Conservation (phyloP, 2,888 invertebrate genomes). For the Hydropsyche betteni region DNA sequence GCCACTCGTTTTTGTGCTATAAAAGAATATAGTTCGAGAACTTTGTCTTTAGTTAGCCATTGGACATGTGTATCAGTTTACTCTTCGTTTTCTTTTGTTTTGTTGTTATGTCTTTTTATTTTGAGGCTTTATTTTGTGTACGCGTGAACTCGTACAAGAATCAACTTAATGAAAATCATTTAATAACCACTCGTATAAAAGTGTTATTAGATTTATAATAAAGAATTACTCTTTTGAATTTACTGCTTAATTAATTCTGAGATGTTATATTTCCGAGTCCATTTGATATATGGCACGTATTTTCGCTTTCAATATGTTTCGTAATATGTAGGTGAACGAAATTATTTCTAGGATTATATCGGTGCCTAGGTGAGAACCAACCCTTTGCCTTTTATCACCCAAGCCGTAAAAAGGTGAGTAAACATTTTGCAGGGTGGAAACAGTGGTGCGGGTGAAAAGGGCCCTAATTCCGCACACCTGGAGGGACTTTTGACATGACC, state of each 20-base stretch:
- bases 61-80: too few species aligned
- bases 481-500: constrained; percentile 49
- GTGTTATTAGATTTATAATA: too few species aligned
- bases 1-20: not conserved
- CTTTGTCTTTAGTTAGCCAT: too few species aligned
- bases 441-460: constrained; percentile 41
- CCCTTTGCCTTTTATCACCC: constrained; percentile 37
- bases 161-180: too few species aligned
- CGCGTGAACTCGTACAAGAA: too few species aligned
- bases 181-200: too few species aligned
- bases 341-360: constrained; percentile 29
- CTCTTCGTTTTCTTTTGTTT: too few species aligned
- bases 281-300: not conserved
- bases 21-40: not conserved
- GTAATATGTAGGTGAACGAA: constrained; percentile 1
- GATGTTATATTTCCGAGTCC: not conserved
- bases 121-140: too few species aligned
- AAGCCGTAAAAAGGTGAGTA: constrained; percentile 40
- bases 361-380: constrained; percentile 25
- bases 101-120: too few species aligned
- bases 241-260: not conserved
- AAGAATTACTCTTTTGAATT: not conserved
- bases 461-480: constrained; percentile 48
- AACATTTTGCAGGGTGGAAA: constrained; percentile 42
- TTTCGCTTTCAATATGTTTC: not conserved